Evolutionary conservation across 2,797 vertebrate genomes (phyloP).

Genomic region (Poeciliopsis presidionis): DNA sequence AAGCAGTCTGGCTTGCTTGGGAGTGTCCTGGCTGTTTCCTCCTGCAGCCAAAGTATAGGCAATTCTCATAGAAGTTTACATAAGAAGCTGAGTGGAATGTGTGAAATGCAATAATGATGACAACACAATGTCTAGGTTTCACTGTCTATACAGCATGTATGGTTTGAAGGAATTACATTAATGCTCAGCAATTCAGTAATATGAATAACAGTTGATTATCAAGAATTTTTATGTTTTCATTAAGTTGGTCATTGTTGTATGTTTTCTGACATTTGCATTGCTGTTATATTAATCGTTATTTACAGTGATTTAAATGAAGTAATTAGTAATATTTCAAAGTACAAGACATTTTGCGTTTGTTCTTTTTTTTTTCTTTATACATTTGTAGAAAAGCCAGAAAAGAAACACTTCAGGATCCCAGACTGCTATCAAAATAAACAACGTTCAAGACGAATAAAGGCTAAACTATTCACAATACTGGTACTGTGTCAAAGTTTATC

Average conservation of each 20-base stretch:
- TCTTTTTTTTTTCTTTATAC: background rate
- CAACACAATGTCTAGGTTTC: background rate
- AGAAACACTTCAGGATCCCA: background rate
- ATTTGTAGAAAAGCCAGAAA: background rate
- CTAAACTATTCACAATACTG: conserved; percentile 1
- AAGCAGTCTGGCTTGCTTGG: background rate
- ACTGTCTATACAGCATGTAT: background rate
- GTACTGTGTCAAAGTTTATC: conserved; percentile 42
- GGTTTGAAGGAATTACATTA: background rate
- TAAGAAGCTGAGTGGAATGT: background rate
- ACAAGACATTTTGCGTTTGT: background rate
- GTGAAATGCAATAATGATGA: background rate
- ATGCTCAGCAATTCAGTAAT: background rate
- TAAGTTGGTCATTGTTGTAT: background rate
- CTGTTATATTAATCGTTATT: background rate
- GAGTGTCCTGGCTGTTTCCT: conserved; percentile 37
- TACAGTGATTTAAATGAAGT: background rate
- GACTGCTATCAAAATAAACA: background rate
- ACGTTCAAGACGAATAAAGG: background rate
- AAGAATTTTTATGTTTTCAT: background rate
- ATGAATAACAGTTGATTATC: background rate
- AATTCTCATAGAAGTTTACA: conserved; percentile 39
- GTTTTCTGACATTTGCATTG: background rate
- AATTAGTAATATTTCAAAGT: background rate
- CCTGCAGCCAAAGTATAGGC: conserved; percentile 22